Conservation (phyloP, 1,140 invertebrate genomes). For the Macrocentrus cingulum region DNA sequence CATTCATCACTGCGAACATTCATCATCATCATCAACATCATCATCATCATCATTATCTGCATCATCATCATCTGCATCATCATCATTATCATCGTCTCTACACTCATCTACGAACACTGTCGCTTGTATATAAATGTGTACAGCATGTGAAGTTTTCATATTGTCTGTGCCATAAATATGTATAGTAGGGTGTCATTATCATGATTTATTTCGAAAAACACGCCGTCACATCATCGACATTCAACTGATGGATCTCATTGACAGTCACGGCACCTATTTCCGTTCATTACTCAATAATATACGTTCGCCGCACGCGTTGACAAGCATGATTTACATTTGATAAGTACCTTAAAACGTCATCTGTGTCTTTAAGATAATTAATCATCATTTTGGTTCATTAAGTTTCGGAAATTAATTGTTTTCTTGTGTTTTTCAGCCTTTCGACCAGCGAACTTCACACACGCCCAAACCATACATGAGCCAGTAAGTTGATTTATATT, state of each 20-base stretch:
- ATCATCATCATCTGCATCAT: slow-evolving; percentile 1
- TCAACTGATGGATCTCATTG: not conserved
- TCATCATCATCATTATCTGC: not conserved
- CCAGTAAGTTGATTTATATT: slow-evolving; percentile 62
- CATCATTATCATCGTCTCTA: slow-evolving; percentile 1
- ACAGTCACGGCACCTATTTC: not conserved
- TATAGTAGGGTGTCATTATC: not conserved
- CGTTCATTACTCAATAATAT: slow-evolving; percentile 11
- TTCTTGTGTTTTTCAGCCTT: slow-evolving; percentile 46
- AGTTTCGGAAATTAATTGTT: slow-evolving; percentile 9
- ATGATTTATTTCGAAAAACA: not conserved
- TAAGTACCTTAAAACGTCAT: slow-evolving; percentile 11
- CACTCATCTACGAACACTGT: not conserved
- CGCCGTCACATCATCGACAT: not conserved
- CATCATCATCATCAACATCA: slow-evolving; percentile 3
- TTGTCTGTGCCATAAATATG: no score
- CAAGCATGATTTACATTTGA: slow-evolving; percentile 21
- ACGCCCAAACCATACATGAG: slow-evolving; percentile 69
- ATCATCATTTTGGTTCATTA: slow-evolving; percentile 2
- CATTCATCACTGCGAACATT: slow-evolving; percentile 3
- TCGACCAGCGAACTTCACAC: slow-evolving; percentile 50
- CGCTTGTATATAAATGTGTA: slow-evolving; percentile 10
- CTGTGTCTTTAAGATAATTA: not conserved
- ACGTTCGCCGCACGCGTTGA: slow-evolving; percentile 19
- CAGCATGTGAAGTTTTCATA: not conserved